Percentiles rank a stretch among this genome's conserved stretches.
Conservation (phyloP, 1,140 invertebrate species). For the Achatina immaculata region DNA sequence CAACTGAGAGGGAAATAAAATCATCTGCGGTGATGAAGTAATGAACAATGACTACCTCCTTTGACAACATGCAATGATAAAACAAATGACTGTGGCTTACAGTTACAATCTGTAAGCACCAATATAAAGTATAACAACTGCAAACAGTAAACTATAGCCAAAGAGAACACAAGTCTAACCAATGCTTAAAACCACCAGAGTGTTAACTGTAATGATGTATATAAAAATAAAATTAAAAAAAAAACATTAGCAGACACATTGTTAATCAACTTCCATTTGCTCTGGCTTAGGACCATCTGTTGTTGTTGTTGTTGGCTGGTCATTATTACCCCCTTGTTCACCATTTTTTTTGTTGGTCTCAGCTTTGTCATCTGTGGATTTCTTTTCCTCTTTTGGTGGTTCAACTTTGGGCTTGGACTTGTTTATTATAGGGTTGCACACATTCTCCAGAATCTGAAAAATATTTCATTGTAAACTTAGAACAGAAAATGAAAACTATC, state of each 20-base stretch:
- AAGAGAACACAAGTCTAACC: no score
- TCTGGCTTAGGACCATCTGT: conserved; percentile 33
- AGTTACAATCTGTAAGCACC: no score
- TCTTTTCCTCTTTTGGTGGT: conserved; percentile 68
- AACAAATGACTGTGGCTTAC: no score
- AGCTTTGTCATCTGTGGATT: conserved; percentile 25
- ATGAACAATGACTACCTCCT: no score
- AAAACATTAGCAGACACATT: conserved; percentile 13
- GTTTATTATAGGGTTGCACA: conserved; percentile 82
- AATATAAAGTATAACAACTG: no score
- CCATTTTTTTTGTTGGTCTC: conserved; percentile 34
- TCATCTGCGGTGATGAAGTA: no score
- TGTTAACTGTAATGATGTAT: no score
- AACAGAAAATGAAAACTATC: neutral
- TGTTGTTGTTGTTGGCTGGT: conserved; percentile 24
- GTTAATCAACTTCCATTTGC: conserved; percentile 64
- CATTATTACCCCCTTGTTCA: conserved; percentile 33
- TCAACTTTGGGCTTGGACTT: conserved; percentile 89
- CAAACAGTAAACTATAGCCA: no score
- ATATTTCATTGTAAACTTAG: neutral
- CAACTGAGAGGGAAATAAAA: no score
- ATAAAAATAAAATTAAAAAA: no score
- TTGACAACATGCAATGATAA: no score
- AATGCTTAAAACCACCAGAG: neutral
- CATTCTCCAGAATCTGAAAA: conserved; percentile 77